These are phyloP conservation scores for Taeniopygia guttata DNA, from an alignment of 2,797 vertebrate species.

Conservation along the genomic window DNA sequence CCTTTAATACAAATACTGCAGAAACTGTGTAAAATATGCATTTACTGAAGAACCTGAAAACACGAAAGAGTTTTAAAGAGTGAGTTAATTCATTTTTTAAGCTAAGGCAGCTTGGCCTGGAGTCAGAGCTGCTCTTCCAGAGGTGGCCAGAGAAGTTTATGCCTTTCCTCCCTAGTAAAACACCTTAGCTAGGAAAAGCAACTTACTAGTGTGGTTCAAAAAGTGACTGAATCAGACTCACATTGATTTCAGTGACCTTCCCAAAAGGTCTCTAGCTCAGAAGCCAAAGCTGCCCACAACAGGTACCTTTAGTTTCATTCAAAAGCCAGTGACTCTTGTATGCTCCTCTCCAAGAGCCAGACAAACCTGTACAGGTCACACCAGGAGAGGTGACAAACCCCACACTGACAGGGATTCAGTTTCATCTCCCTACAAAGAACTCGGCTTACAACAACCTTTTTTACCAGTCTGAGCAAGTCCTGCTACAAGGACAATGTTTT, in stretches of 20 bases:
- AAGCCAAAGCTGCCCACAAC: neutral
- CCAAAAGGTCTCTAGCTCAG: neutral
- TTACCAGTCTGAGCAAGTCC: neutral
- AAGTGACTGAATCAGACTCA: neutral
- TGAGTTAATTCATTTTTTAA: neutral
- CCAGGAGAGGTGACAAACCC: neutral
- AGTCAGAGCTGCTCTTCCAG: neutral
- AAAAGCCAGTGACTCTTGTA: neutral
- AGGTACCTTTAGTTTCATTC: neutral
- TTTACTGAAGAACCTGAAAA: neutral
- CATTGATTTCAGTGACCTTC: neutral
- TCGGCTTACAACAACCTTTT: neutral
- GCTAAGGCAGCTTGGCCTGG: neutral
- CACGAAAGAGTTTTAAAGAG: neutral
- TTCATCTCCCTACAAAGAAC: neutral
- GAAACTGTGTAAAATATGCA: neutral
- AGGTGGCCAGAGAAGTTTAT: neutral
- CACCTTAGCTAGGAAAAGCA: neutral
- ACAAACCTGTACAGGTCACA: neutral
- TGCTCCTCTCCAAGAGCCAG: neutral
- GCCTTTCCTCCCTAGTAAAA: neutral
- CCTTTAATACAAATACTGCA: neutral
- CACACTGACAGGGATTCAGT: neutral
- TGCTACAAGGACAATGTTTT: neutral
- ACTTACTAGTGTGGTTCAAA: neutral